These are phyloP conservation scores for Alexandromys fortis DNA, from an alignment of 2,113 vertebrate species.

Conservation along the genomic window DNA sequence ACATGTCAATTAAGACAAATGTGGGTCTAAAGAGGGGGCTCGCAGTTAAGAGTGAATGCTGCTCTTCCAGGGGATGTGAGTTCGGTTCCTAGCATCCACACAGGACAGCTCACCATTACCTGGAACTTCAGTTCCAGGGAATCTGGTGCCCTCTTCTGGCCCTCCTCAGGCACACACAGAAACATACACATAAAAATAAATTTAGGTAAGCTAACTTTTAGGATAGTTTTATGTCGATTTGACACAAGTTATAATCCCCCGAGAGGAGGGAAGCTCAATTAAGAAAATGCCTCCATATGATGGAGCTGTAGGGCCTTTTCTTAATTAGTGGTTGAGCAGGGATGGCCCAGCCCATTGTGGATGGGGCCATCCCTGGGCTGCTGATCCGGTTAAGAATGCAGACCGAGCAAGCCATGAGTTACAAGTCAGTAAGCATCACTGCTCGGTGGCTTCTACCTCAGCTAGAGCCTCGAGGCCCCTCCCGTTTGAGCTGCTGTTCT, in stretches of 20 bases:
- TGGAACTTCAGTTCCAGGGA: background rate
- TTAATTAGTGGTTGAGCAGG: background rate
- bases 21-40: background rate
- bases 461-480: background rate
- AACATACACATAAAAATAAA: background rate
- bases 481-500: background rate
- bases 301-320: background rate
- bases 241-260: background rate
- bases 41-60: no score
- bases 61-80: background rate
- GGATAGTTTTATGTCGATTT: background rate
- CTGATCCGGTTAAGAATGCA: background rate
- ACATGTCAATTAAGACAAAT: background rate
- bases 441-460: background rate
- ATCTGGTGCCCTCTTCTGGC: background rate
- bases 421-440: background rate
- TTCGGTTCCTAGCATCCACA: constrained; percentile 1
- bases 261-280: background rate
- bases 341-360: background rate
- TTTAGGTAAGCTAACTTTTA: background rate
- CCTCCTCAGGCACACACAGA: background rate
- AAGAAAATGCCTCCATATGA: background rate
- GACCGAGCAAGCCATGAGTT: background rate
- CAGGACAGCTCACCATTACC: background rate
- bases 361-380: background rate